Evolutionary conservation across 2,888 invertebrate genomes (phyloP).

Genomic region (Hesperia comma): DNA sequence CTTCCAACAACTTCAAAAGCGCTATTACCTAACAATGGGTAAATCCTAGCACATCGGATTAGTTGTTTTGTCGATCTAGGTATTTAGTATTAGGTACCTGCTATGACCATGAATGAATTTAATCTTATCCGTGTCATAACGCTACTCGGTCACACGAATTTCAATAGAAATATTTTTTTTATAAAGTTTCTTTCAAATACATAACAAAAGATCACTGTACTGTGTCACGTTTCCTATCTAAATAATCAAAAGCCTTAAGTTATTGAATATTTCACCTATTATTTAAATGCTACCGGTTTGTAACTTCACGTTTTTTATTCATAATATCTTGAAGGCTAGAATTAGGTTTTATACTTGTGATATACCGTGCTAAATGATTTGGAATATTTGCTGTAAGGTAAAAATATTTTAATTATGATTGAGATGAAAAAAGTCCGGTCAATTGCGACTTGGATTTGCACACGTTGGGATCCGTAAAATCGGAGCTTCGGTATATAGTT

Average conservation of each 20-base stretch:
- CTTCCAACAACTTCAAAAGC: no score
- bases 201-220: slow-evolving; percentile 1
- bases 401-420: no score
- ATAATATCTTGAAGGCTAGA: not conserved
- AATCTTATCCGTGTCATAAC: not conserved
- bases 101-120: not conserved
- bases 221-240: not conserved
- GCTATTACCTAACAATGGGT: no score
- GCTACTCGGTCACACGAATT: not conserved
- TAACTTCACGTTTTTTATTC: slow-evolving; percentile 2
- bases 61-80: not conserved
- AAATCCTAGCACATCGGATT: no score
- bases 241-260: not conserved
- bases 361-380: no score
- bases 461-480: no score
- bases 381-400: no score
- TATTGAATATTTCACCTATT: slow-evolving; percentile 11
- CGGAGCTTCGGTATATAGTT: no score
- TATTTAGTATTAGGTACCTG: not conserved
- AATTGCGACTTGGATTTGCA: no score
- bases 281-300: slow-evolving; percentile 6
- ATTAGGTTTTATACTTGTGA: not conserved
- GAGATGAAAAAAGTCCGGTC: no score
- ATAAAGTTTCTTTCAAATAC: not conserved
- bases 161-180: not conserved